Percentiles rank a stretch among this genome's conserved stretches.
These are phyloP conservation scores for Drosophila kanapiae DNA, from an alignment of 1,140 invertebrate species.

Conservation along the genomic window DNA sequence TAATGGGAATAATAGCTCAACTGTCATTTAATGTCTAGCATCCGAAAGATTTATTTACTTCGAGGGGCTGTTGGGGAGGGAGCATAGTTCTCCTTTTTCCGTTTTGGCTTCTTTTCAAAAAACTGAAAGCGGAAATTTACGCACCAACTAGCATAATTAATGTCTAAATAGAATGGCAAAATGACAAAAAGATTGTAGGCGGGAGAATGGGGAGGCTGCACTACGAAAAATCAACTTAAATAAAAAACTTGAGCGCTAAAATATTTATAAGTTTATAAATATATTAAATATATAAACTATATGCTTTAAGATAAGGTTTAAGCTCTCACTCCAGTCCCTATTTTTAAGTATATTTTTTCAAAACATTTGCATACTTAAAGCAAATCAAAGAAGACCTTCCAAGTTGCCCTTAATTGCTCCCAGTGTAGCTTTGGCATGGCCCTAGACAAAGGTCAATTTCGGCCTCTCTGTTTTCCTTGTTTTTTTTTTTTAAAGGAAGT, in stretches of 20 bases:
- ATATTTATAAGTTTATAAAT: neutral
- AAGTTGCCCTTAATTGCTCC: neutral
- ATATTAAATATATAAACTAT: neutral
- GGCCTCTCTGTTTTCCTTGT: slow-evolving; percentile 23
- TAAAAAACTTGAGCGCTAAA: neutral
- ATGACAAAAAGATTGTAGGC: slow-evolving; percentile 32
- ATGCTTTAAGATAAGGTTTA: too few species aligned
- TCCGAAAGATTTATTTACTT: slow-evolving; percentile 23
- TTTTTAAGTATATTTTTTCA: neutral
- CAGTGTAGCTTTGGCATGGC: slow-evolving; percentile 18
- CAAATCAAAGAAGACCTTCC: neutral
- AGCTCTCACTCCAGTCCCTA: neutral
- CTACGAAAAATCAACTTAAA: neutral
- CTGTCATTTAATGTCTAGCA: slow-evolving; percentile 40
- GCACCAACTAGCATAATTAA: slow-evolving; percentile 65
- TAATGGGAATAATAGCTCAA: slow-evolving; percentile 58
- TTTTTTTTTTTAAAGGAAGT: slow-evolving; percentile 50
- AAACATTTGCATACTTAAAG: neutral
- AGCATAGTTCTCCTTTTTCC: slow-evolving; percentile 26
- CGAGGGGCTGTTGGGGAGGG: neutral
- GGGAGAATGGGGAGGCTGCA: neutral
- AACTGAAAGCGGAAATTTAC: slow-evolving; percentile 54
- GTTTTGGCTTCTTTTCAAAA: slow-evolving; percentile 14
- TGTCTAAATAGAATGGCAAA: slow-evolving; percentile 52
- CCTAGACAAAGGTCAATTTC: slow-evolving; percentile 55